Base-by-base conservation (phyloP, 2,797 vertebrate species). In the Anguilla marmorata region DNA sequence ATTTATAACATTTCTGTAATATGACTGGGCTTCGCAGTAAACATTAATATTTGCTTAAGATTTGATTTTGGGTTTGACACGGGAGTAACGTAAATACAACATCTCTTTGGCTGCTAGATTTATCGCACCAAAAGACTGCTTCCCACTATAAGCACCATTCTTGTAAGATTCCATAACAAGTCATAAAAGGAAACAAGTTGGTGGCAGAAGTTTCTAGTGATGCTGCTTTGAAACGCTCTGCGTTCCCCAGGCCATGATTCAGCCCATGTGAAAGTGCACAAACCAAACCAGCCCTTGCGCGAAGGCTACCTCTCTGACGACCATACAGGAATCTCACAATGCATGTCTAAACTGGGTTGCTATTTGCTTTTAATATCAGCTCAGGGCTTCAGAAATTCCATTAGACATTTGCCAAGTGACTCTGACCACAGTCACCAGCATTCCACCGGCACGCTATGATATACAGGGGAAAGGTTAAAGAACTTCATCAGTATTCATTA, bases 351-450 rank as follows among this genome's bases (percentile, higher is more conserved):
- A 85, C 37, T 37, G 52, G 37, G 24, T 19, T 66, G 8, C 69
- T 79, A 83, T 79, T 88, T 88, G 66, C 87, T 76, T 66, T 30
- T 79, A 74, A 84, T 63, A 37, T 86, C 14, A 85, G 45, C 27
- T 27, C 45, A 27, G 60, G 7, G 45, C 85, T 85, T 88, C 74
- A 88, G 56, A 19, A 11, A 33, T 60, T 85, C 66, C 30, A 24
- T 3, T 48, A 60, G 45, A 74, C 80, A 72, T 84, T 87, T 85
- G 58, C 87, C 9, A n/a, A 52, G 45, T 19, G 82, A 50, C 33
- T 86, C 21, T 8, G n/a, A 48, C 50, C 19, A 45, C 27, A 24
- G 54, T 24, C 63, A n/a, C 66, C 41, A 27, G 66, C 54, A 52
- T 72, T 86, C 85, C 45, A 86, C 7, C 1, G 27, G 19, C 41